Percentiles rank a stretch among this genome's conserved stretches.
phyloP scores from a whole-genome alignment of 1,140 invertebrate genomes.

The Pseudomyrmex pallidus region DNA sequence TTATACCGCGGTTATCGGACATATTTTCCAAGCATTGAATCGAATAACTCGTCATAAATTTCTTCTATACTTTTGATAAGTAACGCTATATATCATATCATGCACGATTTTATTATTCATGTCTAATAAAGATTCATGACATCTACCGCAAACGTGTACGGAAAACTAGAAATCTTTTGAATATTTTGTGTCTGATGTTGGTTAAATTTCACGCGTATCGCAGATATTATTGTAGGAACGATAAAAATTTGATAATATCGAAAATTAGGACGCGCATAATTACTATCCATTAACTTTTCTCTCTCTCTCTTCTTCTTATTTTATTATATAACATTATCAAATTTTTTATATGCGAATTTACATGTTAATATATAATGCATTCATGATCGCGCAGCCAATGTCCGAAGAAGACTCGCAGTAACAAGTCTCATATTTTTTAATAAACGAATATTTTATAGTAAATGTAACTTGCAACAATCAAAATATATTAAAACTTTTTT shows the following conservation, averaged over 20 bases:
- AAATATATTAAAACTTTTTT: slow-evolving; percentile 9
- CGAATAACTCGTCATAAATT: slow-evolving; percentile 35
- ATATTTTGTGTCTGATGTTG: not conserved
- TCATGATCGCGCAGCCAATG: not conserved
- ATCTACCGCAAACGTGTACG: not conserved
- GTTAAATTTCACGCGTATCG: not conserved
- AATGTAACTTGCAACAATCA: not conserved
- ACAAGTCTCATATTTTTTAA: slow-evolving; percentile 1
- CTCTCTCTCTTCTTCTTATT: no score
- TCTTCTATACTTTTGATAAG: slow-evolving; percentile 25
- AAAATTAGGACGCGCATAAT: slow-evolving; percentile 9
- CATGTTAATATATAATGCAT: not conserved
- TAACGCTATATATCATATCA: slow-evolving; percentile 19
- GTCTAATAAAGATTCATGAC: slow-evolving; percentile 14
- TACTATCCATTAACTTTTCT: not conserved
- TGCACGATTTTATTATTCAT: slow-evolving; percentile 22
- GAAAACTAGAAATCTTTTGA: not conserved
- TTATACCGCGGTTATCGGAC: slow-evolving; percentile 16
- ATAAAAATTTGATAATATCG: not conserved
- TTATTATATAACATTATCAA: not conserved
- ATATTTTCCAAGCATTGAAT: slow-evolving; percentile 5
- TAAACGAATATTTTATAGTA: slow-evolving; percentile 36
- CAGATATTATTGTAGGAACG: not conserved
- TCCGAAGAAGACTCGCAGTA: not conserved
- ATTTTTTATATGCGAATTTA: not conserved